Base-by-base conservation (phyloP, 2,888 invertebrate species). In the Congeria kusceri region DNA sequence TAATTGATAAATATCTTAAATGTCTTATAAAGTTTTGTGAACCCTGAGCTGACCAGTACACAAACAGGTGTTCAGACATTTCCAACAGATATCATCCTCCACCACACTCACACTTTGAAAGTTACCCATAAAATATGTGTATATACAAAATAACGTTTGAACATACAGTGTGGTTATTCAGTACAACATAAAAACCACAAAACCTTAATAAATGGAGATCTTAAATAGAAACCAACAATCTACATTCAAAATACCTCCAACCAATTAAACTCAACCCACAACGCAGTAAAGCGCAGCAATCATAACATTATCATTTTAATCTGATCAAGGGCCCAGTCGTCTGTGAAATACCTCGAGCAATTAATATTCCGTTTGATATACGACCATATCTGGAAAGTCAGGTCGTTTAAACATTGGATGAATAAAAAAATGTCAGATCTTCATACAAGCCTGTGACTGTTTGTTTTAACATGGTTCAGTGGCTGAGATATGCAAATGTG, bases 331-430 rank as follows among this genome's bases (percentile, higher is more conserved):
- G 59, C 28, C 29, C 79, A 75, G 62, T 61, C 62, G 57, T 61
- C 65, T 70, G 75, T 75, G 70, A 79, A 74, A 79, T 75, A 72
- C 63, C 57, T 63, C 63, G 13, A 70, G 66, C 68, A 74, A 79
- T 79, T 75, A 79, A 79, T 79, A 79, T 79, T 73, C 71, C 53
- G 79, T 79, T 75, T 79, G 79, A 79, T 74, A 74, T 67, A 74
- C n/a, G 32, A 58, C 59, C 71, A 71, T 65, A 64, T 64, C 47
- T 39, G 64, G 27, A n/a, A 56, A 46, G 46, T 64, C 58, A 58
- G 44, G 23, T 73, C 53, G 27, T 32, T 61, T 66, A 59, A 25
- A 53, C 23, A 53, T 53, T 53, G 53, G n/a, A 53, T 53, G 53
- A 53, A 53, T 15, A 7, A 53, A 53, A 53, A 53, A 20, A 53